Conservation (phyloP, 2,113 vertebrate genomes). For the Colinus virginianus region DNA sequence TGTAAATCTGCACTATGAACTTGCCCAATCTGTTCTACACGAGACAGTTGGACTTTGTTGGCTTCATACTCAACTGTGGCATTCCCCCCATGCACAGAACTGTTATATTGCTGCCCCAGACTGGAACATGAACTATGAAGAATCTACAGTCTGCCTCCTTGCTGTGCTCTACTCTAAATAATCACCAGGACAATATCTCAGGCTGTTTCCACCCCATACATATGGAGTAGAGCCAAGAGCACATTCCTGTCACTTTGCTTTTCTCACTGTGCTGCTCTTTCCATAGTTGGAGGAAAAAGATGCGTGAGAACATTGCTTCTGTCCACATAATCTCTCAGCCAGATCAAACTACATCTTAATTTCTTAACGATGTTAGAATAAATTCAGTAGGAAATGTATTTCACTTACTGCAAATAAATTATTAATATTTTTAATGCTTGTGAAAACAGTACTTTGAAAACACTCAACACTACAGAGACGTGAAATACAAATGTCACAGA, state of each 20-base stretch:
- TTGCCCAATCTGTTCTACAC: background rate
- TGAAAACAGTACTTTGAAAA: background rate
- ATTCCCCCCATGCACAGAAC: slow-evolving; percentile 18
- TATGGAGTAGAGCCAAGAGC: background rate
- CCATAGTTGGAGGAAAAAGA: background rate
- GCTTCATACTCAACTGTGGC: background rate
- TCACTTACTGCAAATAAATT: background rate
- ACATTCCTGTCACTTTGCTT: background rate
- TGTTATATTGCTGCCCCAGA: background rate
- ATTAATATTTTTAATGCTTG: background rate
- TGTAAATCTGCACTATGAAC: slow-evolving; percentile 18
- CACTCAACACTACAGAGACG: background rate
- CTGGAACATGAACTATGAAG: background rate
- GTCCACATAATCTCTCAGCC: background rate
- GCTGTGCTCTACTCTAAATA: background rate
- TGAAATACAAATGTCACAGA: background rate
- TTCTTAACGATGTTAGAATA: background rate
- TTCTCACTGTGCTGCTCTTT: background rate
- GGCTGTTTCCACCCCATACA: background rate
- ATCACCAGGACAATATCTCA: background rate
- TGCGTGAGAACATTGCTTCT: background rate
- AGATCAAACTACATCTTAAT: background rate
- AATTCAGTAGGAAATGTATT: background rate
- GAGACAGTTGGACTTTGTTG: slow-evolving; percentile 46
- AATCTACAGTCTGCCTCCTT: background rate